phyloP scores from a whole-genome alignment of 2,888 invertebrate species.

The Drosophila neotestacea region DNA sequence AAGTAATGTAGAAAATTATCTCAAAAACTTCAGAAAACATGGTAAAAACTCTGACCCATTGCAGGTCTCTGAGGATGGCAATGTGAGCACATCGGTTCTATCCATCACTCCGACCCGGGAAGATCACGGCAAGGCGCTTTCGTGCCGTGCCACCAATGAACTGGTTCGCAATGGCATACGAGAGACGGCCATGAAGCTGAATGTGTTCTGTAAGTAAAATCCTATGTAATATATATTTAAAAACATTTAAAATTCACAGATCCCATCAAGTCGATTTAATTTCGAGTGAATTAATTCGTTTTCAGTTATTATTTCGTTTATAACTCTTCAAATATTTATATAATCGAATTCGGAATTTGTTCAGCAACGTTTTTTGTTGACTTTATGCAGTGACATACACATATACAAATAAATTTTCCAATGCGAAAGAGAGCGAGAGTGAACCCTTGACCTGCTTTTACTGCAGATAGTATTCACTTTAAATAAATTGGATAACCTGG shows the following conservation, averaged over 20 bases:
- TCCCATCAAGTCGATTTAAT: background rate
- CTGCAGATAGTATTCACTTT: slow-evolving; percentile 15
- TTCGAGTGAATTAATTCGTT: background rate
- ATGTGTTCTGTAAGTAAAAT: slow-evolving; percentile 93
- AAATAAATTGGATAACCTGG: slow-evolving; percentile 32
- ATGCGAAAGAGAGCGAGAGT: background rate
- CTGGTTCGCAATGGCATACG: slow-evolving; percentile 90
- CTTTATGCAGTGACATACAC: background rate
- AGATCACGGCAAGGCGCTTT: slow-evolving; percentile 92
- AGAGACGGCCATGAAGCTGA: slow-evolving; percentile 92
- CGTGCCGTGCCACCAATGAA: slow-evolving; percentile 93
- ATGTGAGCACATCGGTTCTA: slow-evolving; percentile 92
- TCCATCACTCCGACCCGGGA: slow-evolving; percentile 91
- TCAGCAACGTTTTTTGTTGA: background rate
- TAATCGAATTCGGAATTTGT: background rate
- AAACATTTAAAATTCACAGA: background rate
- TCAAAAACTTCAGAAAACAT: background rate
- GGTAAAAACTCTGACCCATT: background rate
- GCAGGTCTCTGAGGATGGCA: slow-evolving; percentile 92
- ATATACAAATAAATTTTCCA: background rate
- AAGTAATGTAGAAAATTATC: background rate
- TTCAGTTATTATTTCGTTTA: background rate
- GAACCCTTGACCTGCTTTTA: slow-evolving; percentile 29
- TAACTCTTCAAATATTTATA: slow-evolving; percentile 2
- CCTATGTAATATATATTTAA: background rate